Conservation (phyloP, 2,797 vertebrate genomes). For the Tokudaia tokunoshimensis region DNA sequence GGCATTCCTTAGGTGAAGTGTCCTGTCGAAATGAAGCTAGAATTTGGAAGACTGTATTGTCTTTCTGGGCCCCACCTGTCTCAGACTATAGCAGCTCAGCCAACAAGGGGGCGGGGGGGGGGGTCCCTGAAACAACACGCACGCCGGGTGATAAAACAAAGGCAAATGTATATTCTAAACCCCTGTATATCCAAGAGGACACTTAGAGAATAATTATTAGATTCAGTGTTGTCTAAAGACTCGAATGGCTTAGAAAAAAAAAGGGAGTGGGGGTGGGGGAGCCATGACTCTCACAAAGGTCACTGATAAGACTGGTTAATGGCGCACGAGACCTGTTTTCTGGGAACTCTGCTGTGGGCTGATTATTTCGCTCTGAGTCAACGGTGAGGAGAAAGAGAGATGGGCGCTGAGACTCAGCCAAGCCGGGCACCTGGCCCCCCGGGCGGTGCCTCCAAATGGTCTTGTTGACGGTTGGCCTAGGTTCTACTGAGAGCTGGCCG, state of each 20-base stretch:
- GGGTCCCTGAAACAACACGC: neutral
- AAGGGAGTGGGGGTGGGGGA: neutral
- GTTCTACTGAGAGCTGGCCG: slow-evolving; percentile 31
- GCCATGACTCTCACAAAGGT: neutral
- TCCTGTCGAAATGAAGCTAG: neutral
- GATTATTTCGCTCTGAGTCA: slow-evolving; percentile 2
- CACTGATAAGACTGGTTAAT: neutral
- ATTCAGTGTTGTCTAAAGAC: neutral
- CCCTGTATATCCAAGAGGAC: neutral
- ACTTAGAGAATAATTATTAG: neutral
- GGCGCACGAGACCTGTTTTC: neutral
- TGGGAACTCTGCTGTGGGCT: neutral
- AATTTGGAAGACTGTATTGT: neutral
- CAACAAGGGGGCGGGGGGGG: neutral
- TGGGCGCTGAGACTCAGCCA: neutral
- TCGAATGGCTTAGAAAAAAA: neutral
- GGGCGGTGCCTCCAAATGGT: neutral
- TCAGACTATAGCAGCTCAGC: neutral
- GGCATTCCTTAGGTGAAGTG: neutral
- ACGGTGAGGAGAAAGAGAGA: neutral
- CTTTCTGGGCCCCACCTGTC: no score
- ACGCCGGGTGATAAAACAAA: neutral
- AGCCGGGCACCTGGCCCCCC: neutral
- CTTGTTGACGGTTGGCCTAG: neutral
- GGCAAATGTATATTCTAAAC: neutral